Evolutionary conservation across 2,797 vertebrate species (phyloP).

Genomic region (Malacoctenus gilli): DNA sequence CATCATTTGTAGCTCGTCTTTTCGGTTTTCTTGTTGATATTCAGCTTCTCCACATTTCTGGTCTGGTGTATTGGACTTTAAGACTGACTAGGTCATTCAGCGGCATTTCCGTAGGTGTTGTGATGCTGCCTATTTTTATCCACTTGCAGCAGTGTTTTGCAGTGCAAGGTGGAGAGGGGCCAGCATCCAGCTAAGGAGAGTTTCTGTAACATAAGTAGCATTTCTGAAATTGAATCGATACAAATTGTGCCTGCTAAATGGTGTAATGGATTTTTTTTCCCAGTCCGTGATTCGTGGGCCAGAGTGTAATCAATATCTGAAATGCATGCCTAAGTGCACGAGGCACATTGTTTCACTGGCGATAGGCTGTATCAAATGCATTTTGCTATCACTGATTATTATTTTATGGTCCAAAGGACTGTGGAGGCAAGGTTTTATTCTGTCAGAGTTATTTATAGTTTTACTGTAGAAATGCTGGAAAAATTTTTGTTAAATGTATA

Average conservation of each 20-base stretch:
- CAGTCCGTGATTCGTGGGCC: conserved; percentile 66
- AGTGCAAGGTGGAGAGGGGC: conserved; percentile 65
- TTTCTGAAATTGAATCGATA: conserved; percentile 77
- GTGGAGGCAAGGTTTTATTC: conserved; percentile 3
- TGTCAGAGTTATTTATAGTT: conserved; percentile 26
- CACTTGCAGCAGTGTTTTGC: conserved; percentile 49
- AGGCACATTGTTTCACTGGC: conserved; percentile 71
- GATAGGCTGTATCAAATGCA: conserved; percentile 54
- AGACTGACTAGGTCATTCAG: conserved; percentile 51
- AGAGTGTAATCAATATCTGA: conserved; percentile 81
- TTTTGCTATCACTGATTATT: conserved; percentile 32
- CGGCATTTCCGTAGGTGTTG: conserved; percentile 53
- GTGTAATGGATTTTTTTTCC: conserved; percentile 81
- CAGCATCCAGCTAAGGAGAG: conserved; percentile 61
- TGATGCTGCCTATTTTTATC: conserved; percentile 68
- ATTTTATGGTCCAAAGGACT: too few relatives aligned
- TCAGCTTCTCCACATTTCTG: conserved; percentile 2
- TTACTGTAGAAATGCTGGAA: conserved; percentile 2
- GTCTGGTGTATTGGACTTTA: conserved; percentile 23
- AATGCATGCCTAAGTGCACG: conserved; percentile 79
- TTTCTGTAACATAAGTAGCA: conserved; percentile 76
- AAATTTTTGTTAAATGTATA: background rate
- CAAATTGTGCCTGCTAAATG: conserved; percentile 80
- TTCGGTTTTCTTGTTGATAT: conserved; percentile 2
- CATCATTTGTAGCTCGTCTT: background rate